Percentiles rank a stretch among this genome's conserved stretches.
These are phyloP conservation scores for Ondatra zibethicus DNA, from an alignment of 2,113 vertebrate species.

Conservation along the genomic window DNA sequence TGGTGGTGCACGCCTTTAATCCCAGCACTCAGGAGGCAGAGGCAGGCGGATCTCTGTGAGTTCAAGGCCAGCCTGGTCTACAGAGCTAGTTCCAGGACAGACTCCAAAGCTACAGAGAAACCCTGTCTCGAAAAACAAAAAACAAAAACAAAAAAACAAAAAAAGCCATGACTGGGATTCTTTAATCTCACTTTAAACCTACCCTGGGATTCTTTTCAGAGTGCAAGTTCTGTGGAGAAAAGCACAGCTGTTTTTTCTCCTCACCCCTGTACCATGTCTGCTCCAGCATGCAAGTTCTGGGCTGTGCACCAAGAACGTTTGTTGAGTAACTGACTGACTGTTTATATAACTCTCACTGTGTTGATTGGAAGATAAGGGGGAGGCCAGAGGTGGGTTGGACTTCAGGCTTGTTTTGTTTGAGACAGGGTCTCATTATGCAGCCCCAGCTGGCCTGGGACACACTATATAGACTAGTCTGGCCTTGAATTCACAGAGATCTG, in stretches of 20 bases:
- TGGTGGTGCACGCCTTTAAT: no score
- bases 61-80: no score
- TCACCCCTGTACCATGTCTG: no score
- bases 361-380: not conserved
- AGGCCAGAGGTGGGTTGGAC: not conserved
- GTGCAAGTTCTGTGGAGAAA: not conserved
- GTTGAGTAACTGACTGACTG: not conserved
- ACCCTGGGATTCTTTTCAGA: not conserved
- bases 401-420: not conserved
- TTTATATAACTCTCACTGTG: not conserved
- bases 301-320: not conserved
- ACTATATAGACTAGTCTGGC: not conserved
- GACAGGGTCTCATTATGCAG: not conserved
- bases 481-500: not conserved
- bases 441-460: not conserved
- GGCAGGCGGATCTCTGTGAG: no score
- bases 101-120: no score
- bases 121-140: no score
- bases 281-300: not conserved
- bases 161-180: not conserved
- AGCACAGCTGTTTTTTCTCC: no score
- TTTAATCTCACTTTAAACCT: not conserved
- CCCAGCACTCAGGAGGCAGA: no score
- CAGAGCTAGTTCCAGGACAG: no score
- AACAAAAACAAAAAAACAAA: no score